Evolutionary conservation across 2,888 invertebrate genomes (phyloP), one percentile per base, ranked within the genome.

Genomic region (Myopa testacea): DNA sequence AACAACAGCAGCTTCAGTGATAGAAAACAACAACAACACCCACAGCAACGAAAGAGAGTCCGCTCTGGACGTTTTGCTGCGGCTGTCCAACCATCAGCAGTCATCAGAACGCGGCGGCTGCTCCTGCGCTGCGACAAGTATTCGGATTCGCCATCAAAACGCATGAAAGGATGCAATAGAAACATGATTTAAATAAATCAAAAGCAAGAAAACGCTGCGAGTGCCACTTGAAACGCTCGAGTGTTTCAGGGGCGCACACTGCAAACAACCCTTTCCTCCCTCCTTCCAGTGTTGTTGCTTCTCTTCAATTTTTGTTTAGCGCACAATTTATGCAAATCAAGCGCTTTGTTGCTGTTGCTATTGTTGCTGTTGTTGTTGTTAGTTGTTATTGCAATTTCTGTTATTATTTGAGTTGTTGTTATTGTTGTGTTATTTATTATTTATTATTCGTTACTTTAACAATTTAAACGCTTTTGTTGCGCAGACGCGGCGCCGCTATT

Each of bases 161-260:
- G 45, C 45, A 10, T 26, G 10, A 45, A 45, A 45, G 45, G 3
- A 62, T 10, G 10, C 19, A 62, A 62, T 8, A 62, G 14, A 16
- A 60, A 60, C 60, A 60, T 7, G 60, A 62, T 10, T 62, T 26
- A 19, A 38, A 8, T 40, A 19, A 14, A 34, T 38, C 37, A 58
- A 38, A 67, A 67, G 37, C 3, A 45, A 63, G 16, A 45, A 50
- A 52, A 34, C 45, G 50, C n/a, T 26, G 52, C 60, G 74, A 74
- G 74, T 74, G 34, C 74, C 74, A 74, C 74, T 74, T 74, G 45
- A 74, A 65, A 34, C 10, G 38, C 19, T 71, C 58, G 65, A 74
- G 74, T 74, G 63, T 37, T 74, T 63, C 19, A 74, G 45, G 50
- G 16, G 45, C 50, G 38, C 45, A n/a, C 8, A 12, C 7, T 58